Base-by-base conservation (phyloP, 2,888 invertebrate species). In the Caenorhabditis sulstoni region DNA sequence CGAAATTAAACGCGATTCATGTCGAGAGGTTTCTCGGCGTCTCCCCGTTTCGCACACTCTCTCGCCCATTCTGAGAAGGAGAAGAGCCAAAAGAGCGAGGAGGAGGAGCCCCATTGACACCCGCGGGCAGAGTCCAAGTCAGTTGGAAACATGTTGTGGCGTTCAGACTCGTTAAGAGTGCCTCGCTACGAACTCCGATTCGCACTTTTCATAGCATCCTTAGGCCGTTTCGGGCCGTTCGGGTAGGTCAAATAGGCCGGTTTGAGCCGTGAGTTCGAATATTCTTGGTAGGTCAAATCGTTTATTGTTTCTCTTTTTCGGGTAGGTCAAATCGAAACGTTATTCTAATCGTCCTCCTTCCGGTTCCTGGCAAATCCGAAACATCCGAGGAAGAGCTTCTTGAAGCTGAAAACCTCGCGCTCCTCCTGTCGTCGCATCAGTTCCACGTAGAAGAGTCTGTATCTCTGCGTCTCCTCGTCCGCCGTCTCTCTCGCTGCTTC, bases 1-100 rank as follows among this genome's bases (percentile, higher is more conserved):
- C 67, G 44, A 70, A 70, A 70, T 70, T 70, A 70, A 70, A 70
- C 70, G 70, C 70, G 70, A 61, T 70, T 70, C 70, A 70, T 70
- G 70, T 70, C 70, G 52, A 70, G 70, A 53, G 61, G 45, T 59
- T 20, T 1, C 45, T 53, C 70, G 61, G 53, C 53, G 11, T 20
- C 8, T 61, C 20, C 23, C 7, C 45, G 45, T 3, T 29, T 37
- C 61, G 61, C 39, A 7, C 29, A 29, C 29, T 61, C 49, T 59
- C 29, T 18, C 55, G 18, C 20, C 7, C 5, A 7, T 23, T 11
- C 12, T 29, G 14, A n/a, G 50, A 20, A 53, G 22, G 16, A 35
- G 37, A 35, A 14, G 47, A n/a, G 45, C n/a, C 50, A 20, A 61
- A 55, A 12, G 20, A 12, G 23, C 9, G 44, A 55, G 45, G 65